Evolutionary conservation across 2,113 vertebrate species (phyloP).

Genomic region (Tichodroma muraria): DNA sequence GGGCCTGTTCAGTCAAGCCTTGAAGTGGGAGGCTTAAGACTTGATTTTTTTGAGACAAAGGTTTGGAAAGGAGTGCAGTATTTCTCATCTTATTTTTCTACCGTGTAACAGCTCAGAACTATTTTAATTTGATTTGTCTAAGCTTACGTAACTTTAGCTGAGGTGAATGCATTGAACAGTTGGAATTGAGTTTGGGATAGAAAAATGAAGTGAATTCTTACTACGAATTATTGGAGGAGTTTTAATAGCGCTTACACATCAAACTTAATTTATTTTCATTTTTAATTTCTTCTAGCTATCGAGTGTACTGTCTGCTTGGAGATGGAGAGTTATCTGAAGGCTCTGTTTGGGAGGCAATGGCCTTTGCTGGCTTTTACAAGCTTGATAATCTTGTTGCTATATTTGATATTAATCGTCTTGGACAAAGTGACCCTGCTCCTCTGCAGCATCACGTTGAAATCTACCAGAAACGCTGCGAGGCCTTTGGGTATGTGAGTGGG

Average conservation of each 20-base stretch:
- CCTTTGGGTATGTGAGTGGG: conserved; percentile 81
- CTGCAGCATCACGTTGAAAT: conserved; percentile 92
- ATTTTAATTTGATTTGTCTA: not conserved
- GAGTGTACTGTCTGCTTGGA: conserved; percentile 88
- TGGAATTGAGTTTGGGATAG: not conserved
- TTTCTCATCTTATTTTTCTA: not conserved
- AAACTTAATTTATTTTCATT: not conserved
- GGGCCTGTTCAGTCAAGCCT: not conserved
- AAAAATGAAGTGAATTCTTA: not conserved
- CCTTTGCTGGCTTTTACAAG: conserved; percentile 91
- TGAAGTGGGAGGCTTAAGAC: not conserved
- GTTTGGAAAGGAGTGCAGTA: not conserved
- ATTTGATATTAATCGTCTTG: conserved; percentile 92
- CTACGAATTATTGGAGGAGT: not conserved
- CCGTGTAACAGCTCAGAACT: not conserved
- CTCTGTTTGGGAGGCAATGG: conserved; percentile 96
- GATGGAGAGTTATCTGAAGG: conserved; percentile 93
- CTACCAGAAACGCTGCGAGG: conserved; percentile 92
- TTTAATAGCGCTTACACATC: not conserved
- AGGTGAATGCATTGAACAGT: not conserved
- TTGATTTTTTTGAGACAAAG: not conserved
- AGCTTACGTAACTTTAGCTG: not conserved
- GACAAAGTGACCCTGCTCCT: conserved; percentile 89
- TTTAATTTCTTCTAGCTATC: conserved; percentile 73
- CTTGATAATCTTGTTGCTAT: conserved; percentile 92